These are phyloP conservation scores for Syngnathoides biaculeatus DNA, from an alignment of 2,113 vertebrate genomes.

Conservation along the genomic window DNA sequence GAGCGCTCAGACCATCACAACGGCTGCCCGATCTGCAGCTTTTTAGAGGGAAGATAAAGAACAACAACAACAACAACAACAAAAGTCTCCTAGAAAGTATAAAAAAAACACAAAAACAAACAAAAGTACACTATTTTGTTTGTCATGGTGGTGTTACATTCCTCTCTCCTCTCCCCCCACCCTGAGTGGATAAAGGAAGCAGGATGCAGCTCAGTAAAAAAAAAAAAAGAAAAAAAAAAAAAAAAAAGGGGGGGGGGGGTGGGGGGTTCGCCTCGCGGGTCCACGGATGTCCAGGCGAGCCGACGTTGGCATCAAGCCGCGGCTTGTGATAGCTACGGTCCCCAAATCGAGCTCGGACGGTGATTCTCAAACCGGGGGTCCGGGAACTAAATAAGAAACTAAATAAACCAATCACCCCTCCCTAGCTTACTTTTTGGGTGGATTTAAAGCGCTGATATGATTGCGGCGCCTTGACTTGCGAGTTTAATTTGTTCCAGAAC, in stretches of 20 bases:
- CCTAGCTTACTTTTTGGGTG: too few relatives aligned
- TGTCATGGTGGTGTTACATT: conserved; percentile 54
- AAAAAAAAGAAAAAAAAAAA: too few relatives aligned
- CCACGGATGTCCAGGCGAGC: conserved; percentile 17
- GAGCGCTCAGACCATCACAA: too few relatives aligned
- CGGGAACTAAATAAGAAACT: too few relatives aligned
- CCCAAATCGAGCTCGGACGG: conserved; percentile 12
- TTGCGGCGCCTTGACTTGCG: too few relatives aligned
- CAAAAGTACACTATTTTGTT: conserved; percentile 15
- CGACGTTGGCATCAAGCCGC: conserved; percentile 46
- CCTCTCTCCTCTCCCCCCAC: conserved; percentile 48
- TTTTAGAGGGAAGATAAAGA: conserved; percentile 22
- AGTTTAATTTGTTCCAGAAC: too few relatives aligned
- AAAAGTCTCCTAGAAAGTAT: conserved; percentile 41
- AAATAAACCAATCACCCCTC: too few relatives aligned
- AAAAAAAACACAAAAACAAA: conserved; percentile 57
- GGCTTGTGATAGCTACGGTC: conserved; percentile 53
- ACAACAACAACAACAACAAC: too few relatives aligned
- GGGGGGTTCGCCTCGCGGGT: conserved; percentile 5
- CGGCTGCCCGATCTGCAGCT: conserved; percentile 47
- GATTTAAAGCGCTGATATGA: too few relatives aligned
- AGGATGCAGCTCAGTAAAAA: conserved; percentile 53
- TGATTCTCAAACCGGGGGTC: too few relatives aligned
- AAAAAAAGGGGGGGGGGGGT: background rate
- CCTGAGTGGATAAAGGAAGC: conserved; percentile 59